phyloP scores from a whole-genome alignment of 2,113 vertebrate genomes.

The Spermophilus dauricus region DNA sequence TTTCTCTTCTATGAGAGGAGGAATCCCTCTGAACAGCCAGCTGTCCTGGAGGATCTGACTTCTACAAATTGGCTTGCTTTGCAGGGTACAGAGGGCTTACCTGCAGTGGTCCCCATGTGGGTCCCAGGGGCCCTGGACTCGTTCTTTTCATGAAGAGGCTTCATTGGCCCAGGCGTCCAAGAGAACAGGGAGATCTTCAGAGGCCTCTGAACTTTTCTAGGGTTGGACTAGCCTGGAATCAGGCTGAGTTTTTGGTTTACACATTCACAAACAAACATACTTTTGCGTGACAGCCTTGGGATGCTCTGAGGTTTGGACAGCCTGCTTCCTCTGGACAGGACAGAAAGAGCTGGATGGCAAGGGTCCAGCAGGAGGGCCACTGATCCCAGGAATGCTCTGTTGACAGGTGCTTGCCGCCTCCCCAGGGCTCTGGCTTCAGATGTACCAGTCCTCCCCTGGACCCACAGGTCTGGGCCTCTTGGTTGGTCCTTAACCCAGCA shows the following conservation, averaged over 20 bases:
- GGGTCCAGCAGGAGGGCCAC: not conserved
- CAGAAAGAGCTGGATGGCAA: not conserved
- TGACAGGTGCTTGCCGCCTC: not conserved
- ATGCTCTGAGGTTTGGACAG: not conserved
- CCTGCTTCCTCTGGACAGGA: not conserved
- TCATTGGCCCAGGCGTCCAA: not conserved
- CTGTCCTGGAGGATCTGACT: not conserved
- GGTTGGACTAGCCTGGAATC: not conserved
- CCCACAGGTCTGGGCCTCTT: not conserved
- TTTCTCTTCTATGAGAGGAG: not conserved
- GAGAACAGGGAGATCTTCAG: not conserved
- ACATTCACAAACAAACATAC: not conserved
- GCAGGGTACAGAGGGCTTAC: not conserved
- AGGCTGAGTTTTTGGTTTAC: conserved; percentile 40
- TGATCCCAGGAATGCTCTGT: not conserved
- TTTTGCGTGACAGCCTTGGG: not conserved
- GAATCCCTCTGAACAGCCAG: not conserved
- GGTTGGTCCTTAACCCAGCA: not conserved
- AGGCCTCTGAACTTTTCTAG: not conserved
- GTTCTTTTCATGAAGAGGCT: not conserved
- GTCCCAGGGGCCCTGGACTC: not conserved
- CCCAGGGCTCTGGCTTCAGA: not conserved
- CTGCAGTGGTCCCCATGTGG: not conserved
- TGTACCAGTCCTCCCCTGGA: not conserved
- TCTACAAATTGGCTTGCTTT: not conserved